Conservation (phyloP, 1,140 invertebrate genomes). For the Delia radicum region DNA sequence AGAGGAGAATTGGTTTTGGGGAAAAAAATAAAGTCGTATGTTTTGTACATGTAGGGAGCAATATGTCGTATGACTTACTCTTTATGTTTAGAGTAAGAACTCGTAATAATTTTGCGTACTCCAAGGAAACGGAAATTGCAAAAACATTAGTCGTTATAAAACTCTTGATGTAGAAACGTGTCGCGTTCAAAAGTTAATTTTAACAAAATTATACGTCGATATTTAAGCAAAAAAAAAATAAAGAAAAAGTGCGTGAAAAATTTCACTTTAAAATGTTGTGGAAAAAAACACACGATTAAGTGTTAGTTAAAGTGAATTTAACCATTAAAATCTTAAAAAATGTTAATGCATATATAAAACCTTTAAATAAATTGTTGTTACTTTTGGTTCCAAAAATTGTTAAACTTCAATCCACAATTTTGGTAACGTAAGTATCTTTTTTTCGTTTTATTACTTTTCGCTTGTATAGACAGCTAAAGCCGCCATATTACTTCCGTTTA, state of each 20-base stretch:
- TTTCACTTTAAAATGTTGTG: background rate
- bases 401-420: no score
- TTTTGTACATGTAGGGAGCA: background rate
- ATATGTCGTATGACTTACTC: background rate
- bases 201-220: background rate
- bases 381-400: background rate
- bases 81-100: background rate
- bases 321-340: background rate
- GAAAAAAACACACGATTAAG: no score
- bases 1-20: conserved; percentile 6
- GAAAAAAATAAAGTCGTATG: background rate
- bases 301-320: no score
- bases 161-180: conserved; percentile 29
- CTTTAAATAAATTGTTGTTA: background rate
- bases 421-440: background rate
- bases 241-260: background rate
- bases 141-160: conserved; percentile 30
- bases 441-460: no score
- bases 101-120: conserved; percentile 24
- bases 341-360: background rate
- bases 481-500: background rate
- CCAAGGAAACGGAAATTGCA: conserved; percentile 33
- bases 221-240: background rate
- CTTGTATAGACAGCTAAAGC: no score
- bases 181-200: background rate